Base-by-base conservation (phyloP, 2,797 vertebrate species). In the Sebastes minor region DNA sequence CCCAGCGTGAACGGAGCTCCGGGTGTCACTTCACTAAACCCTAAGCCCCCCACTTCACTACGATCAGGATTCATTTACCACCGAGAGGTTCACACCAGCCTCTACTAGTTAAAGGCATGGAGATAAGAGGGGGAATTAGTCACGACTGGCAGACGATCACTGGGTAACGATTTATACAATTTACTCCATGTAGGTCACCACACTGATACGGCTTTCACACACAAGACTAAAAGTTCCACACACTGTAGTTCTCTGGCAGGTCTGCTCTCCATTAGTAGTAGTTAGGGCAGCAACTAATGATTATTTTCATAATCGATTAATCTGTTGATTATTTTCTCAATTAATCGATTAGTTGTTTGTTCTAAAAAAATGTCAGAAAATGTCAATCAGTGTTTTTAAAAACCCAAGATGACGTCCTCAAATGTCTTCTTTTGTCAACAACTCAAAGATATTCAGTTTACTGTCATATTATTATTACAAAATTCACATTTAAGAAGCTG, bases 51-150 rank as follows among this genome's bases (percentile, higher is more conserved):
- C 42, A 33, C 71, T 81, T 65, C 66, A 23, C 38, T 42, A 33
- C 83, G 60, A 81, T 87, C 85, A 61, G 66, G 69, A 53, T 83
- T 84, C 42, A 80, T 86, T 89, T 80, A 82, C 81, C 86, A 68
- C 35, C 4, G 53, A 70, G 76, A 35, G 69, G 53, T 82, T 86
- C 82, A 69, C 68, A 81, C 73, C 73, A 63, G 80, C 79, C 63
- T 84, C 70, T 33, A 28, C 64, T 69, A 67, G 74, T 80, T 82
- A 80, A 89, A 87, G 52, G 55, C 84, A 13, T 10, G 3, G 25
- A 81, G 84, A 90, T 89, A 85, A 86, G 81, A 64, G 4, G n/a
- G 60, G 73, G 71, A 81, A 88, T 87, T 86, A 89, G 81, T 86
- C 75, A 65, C 64, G 74, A 85, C 75, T 84, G 77, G 77, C 63